Conservation (phyloP, 2,888 invertebrate genomes). For the Nomada fucata region DNA sequence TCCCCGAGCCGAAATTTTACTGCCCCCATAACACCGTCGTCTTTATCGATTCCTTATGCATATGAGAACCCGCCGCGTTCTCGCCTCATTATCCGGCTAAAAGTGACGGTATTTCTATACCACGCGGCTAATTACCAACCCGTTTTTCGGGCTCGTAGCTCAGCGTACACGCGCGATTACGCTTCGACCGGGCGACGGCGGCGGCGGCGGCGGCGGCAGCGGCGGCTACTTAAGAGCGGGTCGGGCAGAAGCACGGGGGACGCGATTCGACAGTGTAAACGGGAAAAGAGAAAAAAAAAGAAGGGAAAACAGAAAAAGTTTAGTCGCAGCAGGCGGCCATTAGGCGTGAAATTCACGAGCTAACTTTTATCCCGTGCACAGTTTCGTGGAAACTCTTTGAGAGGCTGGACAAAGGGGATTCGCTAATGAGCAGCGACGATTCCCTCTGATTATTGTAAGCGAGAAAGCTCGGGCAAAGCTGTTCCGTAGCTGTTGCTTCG, state of each 20-base stretch:
- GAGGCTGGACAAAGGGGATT: slow-evolving; percentile 40
- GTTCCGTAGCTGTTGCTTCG: not conserved
- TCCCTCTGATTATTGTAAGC: slow-evolving; percentile 75
- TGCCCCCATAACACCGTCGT: slow-evolving; percentile 13
- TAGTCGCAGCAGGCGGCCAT: slow-evolving; percentile 49
- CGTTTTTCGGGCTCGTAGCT: slow-evolving; percentile 5
- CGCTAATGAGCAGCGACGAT: slow-evolving; percentile 70
- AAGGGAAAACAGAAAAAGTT: slow-evolving; percentile 35
- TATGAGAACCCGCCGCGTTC: slow-evolving; percentile 31
- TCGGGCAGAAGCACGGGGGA: not conserved
- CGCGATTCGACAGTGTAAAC: not conserved
- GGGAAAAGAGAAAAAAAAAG: slow-evolving; percentile 8
- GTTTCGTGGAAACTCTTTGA: slow-evolving; percentile 64
- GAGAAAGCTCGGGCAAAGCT: too few relatives aligned
- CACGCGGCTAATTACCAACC: slow-evolving; percentile 36
- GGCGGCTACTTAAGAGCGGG: slow-evolving; percentile 39
- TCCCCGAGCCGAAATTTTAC: slow-evolving; percentile 6
- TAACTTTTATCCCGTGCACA: slow-evolving; percentile 11
- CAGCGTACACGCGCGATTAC: slow-evolving; percentile 41
- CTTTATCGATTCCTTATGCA: slow-evolving; percentile 45
- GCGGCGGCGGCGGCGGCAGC: slow-evolving; percentile 17
- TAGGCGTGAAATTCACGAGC: slow-evolving; percentile 58
- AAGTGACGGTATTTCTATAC: slow-evolving; percentile 46
- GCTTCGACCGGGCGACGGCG: slow-evolving; percentile 51
- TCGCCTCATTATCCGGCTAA: slow-evolving; percentile 39